Evolutionary conservation across 2,888 invertebrate species (phyloP), one percentile per base, ranked within the genome.

Genomic region (Clanis bilineata): DNA sequence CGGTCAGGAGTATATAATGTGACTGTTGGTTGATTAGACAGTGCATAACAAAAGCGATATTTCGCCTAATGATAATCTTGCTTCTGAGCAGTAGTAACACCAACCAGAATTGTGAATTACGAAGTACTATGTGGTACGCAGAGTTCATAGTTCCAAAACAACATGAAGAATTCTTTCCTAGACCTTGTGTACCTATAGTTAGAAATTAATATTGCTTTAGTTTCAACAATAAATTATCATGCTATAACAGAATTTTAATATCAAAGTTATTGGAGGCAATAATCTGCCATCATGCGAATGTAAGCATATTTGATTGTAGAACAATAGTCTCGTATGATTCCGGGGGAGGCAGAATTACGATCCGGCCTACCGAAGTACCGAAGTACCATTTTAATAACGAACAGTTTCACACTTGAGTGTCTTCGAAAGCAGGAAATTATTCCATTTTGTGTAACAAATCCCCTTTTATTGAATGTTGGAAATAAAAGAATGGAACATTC

Each of bases 321-420:
- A 56, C 38, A 45, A 60, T 55, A 28, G 36, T n/a, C 28, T 51
- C 18, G 36, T 12, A 55, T 22, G 54, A 55, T 56, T 55, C 38
- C 62, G 62, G 57, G 59, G 56, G 62, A 68, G 44, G 57, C 63
- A 60, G 68, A 76, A 75, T 77, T 71, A 74, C 72, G 67, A 64
- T 45, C 64, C 67, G 68, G 71, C 61, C 64, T 70, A 67, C 69
- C 62, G 60, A 70, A 75, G 72, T 70, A 67, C 69, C 62, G 60
- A 70, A 75, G 72, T 65, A 73, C 71, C 74, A 73, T 76, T 83
- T 81, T 81, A 82, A 82, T 82, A 83, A 80, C 69, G 70, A 77
- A 70, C 75, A 70, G 76, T 79, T 83, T 83, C 70, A 79, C 77
- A 79, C 79, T 79, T 70, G 70, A 74, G 62, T 73, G 78, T 79